Percentiles rank a stretch among this genome's conserved stretches.
phyloP scores from a whole-genome alignment of 1,140 invertebrate genomes.

The Heliconius eleuchia region DNA sequence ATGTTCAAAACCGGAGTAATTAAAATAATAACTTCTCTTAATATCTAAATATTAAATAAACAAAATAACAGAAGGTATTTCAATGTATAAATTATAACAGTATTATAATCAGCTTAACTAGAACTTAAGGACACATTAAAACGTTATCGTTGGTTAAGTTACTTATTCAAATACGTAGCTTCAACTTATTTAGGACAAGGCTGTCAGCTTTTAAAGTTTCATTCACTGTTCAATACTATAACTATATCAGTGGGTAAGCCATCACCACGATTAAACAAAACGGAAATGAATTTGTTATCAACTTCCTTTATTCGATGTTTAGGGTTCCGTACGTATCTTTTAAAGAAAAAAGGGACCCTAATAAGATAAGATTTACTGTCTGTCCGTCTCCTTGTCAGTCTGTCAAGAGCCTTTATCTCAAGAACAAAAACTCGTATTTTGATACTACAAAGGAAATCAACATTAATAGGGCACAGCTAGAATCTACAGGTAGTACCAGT shows the following conservation, averaged over 20 bases:
- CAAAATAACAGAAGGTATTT: background rate
- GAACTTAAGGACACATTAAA: slow-evolving; percentile 2
- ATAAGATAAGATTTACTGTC: no score
- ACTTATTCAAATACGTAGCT: background rate
- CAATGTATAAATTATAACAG: background rate
- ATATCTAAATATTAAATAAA: no score
- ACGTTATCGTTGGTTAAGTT: background rate
- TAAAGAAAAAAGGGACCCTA: no score
- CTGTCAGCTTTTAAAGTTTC: background rate
- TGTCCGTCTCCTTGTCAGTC: no score
- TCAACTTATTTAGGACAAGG: slow-evolving; percentile 8
- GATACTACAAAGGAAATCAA: no score
- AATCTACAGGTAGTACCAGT: no score
- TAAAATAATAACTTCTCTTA: background rate
- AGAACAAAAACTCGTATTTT: no score
- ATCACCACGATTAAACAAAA: background rate
- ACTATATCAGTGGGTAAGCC: background rate
- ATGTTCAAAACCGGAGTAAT: background rate
- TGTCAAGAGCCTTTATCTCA: no score
- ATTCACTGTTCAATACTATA: background rate
- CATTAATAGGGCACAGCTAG: no score
- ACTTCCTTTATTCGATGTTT: background rate
- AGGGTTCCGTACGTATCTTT: no score
- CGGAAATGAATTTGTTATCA: background rate
- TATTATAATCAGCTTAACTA: slow-evolving; percentile 1